Evolutionary conservation across 2,113 vertebrate species (phyloP).

Genomic region (Malurus melanocephalus): DNA sequence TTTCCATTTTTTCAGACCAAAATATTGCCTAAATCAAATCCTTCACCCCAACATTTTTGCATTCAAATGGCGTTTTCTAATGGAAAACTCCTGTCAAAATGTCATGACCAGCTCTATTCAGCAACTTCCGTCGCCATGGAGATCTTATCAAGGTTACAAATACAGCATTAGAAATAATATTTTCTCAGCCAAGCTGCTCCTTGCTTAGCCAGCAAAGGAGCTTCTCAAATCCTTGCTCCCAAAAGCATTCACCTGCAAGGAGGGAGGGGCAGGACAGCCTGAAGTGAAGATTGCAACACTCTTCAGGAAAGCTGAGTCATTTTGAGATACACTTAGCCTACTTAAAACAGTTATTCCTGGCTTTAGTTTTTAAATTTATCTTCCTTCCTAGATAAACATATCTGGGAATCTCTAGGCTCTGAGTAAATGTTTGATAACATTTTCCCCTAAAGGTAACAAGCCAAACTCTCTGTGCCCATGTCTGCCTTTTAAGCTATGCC

Average conservation of each 20-base stretch:
- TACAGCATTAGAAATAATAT: constrained; percentile 4
- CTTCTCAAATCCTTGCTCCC: neutral
- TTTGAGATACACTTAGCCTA: neutral
- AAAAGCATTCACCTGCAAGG: neutral
- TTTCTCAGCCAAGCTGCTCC: neutral
- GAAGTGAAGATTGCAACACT: neutral
- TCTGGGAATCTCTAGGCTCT: neutral
- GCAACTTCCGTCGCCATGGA: neutral
- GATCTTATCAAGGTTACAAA: constrained; percentile 26
- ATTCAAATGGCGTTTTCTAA: constrained; percentile 5
- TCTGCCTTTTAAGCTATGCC: neutral
- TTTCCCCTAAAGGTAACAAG: neutral
- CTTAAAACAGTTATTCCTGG: neutral
- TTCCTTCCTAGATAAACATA: neutral
- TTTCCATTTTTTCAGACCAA: neutral
- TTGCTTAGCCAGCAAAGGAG: neutral
- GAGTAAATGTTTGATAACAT: neutral
- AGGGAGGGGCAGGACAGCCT: neutral
- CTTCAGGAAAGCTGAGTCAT: neutral
- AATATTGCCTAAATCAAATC: neutral
- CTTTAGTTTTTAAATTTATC: neutral
- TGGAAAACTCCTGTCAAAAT: constrained; percentile 4
- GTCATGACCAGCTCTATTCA: neutral
- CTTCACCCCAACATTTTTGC: neutral
- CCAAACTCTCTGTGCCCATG: neutral